Evolutionary conservation across 2,888 invertebrate genomes (phyloP).

Genomic region (Melieria crassipennis): DNA sequence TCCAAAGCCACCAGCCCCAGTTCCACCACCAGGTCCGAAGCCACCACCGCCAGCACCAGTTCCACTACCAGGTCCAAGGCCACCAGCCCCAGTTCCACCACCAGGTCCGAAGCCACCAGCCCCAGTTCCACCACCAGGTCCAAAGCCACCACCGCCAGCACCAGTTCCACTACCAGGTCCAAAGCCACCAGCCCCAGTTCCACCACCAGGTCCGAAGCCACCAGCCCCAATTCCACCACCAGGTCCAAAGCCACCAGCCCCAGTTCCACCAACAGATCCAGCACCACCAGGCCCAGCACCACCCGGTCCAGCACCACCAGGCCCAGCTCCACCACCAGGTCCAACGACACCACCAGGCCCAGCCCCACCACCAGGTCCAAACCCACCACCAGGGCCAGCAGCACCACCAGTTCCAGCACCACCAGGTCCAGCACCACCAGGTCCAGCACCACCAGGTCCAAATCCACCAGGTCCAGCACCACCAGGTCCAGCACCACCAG

Average conservation of each 20-base stretch:
- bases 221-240: too few species aligned
- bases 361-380: slow-evolving; percentile 19
- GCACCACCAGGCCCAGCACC: not conserved
- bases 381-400: slow-evolving; percentile 9
- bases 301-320: not conserved
- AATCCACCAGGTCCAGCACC: not conserved
- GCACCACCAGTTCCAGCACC: slow-evolving; percentile 6
- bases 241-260: too few species aligned
- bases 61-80: slow-evolving; percentile 5
- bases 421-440: not conserved
- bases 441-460: not conserved
- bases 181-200: not conserved
- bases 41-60: not conserved
- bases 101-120: slow-evolving; percentile 30
- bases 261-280: too few species aligned
- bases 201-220: too few species aligned
- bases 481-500: too few species aligned
- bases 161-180: slow-evolving; percentile 1
- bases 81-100: slow-evolving; percentile 22
- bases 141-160: not conserved
- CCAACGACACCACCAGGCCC: slow-evolving; percentile 32
- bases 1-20: too few species aligned
- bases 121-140: slow-evolving; percentile 17
- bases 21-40: too few species aligned
- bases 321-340: slow-evolving; percentile 7